These are phyloP conservation scores for Uria aalge DNA, from an alignment of 2,113 vertebrate species.

Conservation along the genomic window DNA sequence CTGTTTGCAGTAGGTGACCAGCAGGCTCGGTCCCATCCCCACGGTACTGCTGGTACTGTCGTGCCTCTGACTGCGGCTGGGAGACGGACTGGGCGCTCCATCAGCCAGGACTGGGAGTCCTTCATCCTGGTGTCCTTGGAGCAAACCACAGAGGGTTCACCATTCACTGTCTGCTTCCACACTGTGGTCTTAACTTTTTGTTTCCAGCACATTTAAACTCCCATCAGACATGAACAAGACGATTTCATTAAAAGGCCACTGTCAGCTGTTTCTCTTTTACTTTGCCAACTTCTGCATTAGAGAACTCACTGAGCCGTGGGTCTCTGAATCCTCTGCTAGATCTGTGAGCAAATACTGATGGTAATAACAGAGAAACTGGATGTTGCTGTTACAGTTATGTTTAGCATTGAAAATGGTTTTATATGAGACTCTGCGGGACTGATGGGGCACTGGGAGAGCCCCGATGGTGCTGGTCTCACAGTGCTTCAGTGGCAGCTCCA, in stretches of 20 bases:
- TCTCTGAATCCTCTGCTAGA: background rate
- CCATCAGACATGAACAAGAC: background rate
- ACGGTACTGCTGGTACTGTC: fast-evolving
- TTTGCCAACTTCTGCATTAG: background rate
- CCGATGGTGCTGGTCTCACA: background rate
- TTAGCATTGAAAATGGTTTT: background rate
- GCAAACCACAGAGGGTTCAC: background rate
- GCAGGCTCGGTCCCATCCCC: background rate
- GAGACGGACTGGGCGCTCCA: background rate
- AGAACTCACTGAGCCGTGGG: background rate
- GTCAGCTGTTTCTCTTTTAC: background rate
- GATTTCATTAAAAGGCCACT: background rate
- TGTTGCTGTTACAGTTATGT: background rate
- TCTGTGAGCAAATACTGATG: background rate
- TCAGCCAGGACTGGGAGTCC: background rate
- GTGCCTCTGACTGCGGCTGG: background rate
- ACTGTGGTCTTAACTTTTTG: background rate
- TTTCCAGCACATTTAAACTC: background rate
- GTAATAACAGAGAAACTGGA: background rate
- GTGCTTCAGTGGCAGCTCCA: background rate
- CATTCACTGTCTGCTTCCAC: background rate
- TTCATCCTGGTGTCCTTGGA: background rate
- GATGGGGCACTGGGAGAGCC: background rate
- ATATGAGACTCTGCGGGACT: background rate
- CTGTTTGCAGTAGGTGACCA: background rate